phyloP scores from a whole-genome alignment of 2,113 vertebrate genomes.

The Bungarus multicinctus region DNA sequence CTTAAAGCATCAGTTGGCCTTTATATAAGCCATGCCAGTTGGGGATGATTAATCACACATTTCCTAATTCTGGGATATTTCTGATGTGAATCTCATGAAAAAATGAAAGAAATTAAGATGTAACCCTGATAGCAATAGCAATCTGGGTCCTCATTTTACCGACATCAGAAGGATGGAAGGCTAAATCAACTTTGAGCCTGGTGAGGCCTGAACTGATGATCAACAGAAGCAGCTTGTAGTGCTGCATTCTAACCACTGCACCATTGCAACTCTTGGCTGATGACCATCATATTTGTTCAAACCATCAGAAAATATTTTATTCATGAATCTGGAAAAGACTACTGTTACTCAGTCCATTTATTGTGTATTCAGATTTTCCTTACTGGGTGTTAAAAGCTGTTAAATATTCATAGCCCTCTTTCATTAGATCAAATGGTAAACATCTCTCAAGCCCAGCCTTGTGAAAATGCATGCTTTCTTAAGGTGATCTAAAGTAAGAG shows the following conservation, averaged over 20 bases:
- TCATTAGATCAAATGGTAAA: background rate
- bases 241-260: no score
- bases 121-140: background rate
- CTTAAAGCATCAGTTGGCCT: background rate
- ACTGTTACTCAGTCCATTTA: background rate
- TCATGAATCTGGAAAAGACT: background rate
- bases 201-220: no score
- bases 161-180: no score
- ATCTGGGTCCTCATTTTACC: no score
- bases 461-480: background rate
- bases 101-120: background rate
- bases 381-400: background rate
- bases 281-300: background rate
- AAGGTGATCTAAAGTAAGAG: background rate
- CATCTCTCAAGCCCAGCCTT: background rate
- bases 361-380: background rate
- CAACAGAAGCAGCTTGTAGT: no score
- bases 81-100: background rate
- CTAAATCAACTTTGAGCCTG: no score
- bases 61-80: background rate
- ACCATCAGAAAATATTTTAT: background rate
- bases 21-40: background rate
- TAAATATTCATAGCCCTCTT: background rate
- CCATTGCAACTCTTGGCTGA: no score
- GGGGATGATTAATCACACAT: background rate